phyloP scores from a whole-genome alignment of 2,888 invertebrate genomes.

The Disparrhopalites patrizii region DNA sequence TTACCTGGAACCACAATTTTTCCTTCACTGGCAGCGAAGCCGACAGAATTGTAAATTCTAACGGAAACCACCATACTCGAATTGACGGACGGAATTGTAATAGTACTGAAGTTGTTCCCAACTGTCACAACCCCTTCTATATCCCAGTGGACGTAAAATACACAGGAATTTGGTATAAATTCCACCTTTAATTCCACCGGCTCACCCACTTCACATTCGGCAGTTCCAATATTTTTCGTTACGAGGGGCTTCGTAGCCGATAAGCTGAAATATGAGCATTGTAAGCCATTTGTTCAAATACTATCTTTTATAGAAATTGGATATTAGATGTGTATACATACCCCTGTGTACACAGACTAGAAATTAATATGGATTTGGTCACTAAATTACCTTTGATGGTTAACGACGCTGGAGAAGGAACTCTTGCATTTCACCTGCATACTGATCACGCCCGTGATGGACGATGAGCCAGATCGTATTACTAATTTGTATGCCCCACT shows the following conservation, averaged over 20 bases:
- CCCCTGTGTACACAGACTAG: too few relatives aligned
- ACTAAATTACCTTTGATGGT: neutral
- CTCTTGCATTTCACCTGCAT: conserved; percentile 9
- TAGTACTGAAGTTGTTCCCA: conserved; percentile 20
- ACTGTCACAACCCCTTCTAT: conserved; percentile 16
- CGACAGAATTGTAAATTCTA: conserved; percentile 25
- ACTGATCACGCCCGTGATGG: conserved; percentile 24
- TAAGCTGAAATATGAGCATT: conserved; percentile 11
- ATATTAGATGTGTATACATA: too few relatives aligned
- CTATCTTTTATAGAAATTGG: neutral
- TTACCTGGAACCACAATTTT: conserved; percentile 24
- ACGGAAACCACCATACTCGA: conserved; percentile 12
- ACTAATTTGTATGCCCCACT: conserved; percentile 28
- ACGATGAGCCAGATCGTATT: conserved; percentile 9
- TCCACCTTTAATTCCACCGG: conserved; percentile 19
- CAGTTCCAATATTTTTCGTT: conserved; percentile 21
- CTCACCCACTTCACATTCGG: conserved; percentile 12
- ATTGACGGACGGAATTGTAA: conserved; percentile 21
- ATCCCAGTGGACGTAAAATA: conserved; percentile 28
- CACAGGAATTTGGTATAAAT: conserved; percentile 24
- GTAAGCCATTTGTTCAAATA: too few relatives aligned
- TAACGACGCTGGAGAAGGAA: neutral
- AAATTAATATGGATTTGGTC: neutral
- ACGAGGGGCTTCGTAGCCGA: conserved; percentile 16
- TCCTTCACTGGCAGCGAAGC: conserved; percentile 13